Conservation (phyloP, 2,113 vertebrate species). For the Emydocephalus ijimae region DNA sequence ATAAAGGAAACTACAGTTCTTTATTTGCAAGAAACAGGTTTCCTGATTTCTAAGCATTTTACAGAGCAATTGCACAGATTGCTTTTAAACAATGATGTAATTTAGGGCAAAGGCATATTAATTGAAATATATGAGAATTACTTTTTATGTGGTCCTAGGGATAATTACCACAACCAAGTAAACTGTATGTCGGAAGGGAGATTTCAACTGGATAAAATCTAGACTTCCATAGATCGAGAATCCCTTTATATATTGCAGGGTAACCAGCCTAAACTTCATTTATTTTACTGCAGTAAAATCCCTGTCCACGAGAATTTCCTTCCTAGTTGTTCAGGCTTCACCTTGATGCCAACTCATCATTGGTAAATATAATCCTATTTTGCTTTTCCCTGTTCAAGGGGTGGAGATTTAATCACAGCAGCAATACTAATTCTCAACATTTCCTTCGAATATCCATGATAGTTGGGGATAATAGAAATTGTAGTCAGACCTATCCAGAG, state of each 20-base stretch:
- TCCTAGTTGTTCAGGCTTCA: background rate
- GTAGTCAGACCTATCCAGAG: background rate
- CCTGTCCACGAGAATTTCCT: background rate
- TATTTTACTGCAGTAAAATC: background rate
- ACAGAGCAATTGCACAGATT: background rate
- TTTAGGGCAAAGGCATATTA: background rate
- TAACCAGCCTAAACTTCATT: background rate
- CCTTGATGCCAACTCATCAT: background rate
- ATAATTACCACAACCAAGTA: background rate
- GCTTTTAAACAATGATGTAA: background rate
- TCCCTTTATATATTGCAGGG: background rate
- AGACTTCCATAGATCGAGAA: background rate
- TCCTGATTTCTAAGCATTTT: background rate
- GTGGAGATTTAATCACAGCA: background rate
- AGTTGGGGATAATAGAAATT: background rate
- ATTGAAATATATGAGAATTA: background rate
- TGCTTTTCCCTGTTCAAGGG: background rate
- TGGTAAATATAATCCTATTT: background rate
- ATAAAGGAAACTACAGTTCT: background rate
- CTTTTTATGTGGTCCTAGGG: background rate
- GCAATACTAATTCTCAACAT: background rate
- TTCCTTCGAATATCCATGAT: background rate
- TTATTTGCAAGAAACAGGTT: background rate
- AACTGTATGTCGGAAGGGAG: background rate
- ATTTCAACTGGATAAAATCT: background rate